Conservation (phyloP, 2,888 invertebrate genomes). For the Spodoptera picta region DNA sequence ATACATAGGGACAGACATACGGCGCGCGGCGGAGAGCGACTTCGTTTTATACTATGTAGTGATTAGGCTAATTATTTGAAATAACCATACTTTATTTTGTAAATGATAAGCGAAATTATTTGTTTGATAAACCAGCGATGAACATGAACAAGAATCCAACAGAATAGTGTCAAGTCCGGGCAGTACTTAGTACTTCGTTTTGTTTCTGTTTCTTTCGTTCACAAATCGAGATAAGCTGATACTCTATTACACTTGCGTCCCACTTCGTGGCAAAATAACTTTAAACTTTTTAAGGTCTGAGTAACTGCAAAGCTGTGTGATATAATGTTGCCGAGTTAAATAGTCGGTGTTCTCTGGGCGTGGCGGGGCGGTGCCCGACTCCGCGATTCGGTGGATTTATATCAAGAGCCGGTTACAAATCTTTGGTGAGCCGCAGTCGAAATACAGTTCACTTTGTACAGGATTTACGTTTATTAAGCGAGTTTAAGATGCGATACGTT, state of each 20-base stretch:
- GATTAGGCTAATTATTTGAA: no score
- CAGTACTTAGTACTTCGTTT: slow-evolving; percentile 24
- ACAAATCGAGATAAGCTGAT: slow-evolving; percentile 48
- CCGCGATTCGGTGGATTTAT: slow-evolving; percentile 67
- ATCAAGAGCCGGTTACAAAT: slow-evolving; percentile 75
- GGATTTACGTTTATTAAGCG: slow-evolving; percentile 81
- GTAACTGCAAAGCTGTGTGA: slow-evolving; percentile 53
- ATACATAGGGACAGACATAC: no score
- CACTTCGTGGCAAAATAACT: slow-evolving; percentile 52
- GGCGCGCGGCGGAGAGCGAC: no score
- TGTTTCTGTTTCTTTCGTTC: slow-evolving; percentile 24
- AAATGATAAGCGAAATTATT: no score
- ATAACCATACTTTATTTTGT: no score
- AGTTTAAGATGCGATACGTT: slow-evolving; percentile 65
- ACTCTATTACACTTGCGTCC: slow-evolving; percentile 49
- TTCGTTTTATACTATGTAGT: no score
- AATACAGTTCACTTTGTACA: slow-evolving; percentile 77
- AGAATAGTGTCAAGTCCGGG: not conserved
- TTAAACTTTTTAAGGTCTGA: slow-evolving; percentile 59
- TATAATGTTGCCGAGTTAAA: slow-evolving; percentile 52
- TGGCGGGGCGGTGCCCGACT: slow-evolving; percentile 55
- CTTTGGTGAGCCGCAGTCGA: slow-evolving; percentile 80
- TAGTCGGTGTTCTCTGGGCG: slow-evolving; percentile 53
- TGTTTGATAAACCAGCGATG: no score
- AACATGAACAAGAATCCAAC: no score